Evolutionary conservation across 2,888 invertebrate species (phyloP).

Genomic region (Cecidostiba fungosa): DNA sequence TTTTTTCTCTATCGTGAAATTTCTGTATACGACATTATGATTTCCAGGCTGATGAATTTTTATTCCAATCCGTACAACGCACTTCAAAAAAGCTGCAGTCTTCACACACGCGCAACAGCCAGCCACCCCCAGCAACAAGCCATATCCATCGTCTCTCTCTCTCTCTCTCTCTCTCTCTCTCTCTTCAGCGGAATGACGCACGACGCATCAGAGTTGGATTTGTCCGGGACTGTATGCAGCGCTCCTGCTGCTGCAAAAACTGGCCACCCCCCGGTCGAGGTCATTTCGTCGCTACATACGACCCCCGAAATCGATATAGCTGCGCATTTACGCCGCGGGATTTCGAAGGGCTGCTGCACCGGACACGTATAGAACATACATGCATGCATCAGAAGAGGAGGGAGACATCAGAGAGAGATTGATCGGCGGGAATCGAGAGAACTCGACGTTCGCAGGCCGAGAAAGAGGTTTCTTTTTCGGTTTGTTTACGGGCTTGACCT

Average conservation of each 20-base stretch:
- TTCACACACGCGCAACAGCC: no score
- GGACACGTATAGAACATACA: no score
- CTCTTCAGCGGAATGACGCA: not conserved
- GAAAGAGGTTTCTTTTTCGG: not conserved
- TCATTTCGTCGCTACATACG: not conserved
- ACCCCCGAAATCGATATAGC: slow-evolving; percentile 10
- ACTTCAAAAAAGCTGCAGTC: no score
- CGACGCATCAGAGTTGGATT: not conserved
- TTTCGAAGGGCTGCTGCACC: not conserved
- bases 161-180: no score
- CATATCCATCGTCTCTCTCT: not conserved
- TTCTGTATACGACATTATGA: not conserved
- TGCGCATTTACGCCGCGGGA: slow-evolving; percentile 2
- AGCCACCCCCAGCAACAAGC: no score
- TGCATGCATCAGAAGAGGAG: not conserved
- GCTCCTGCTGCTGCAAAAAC: not conserved
- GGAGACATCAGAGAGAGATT: not conserved
- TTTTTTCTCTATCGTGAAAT: not conserved
- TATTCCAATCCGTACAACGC: not conserved
- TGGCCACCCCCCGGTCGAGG: not conserved
- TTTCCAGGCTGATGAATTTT: not conserved
- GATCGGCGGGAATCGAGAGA: not conserved
- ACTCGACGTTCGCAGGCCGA: not conserved
- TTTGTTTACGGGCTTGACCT: not conserved
- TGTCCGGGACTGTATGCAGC: not conserved